These are phyloP conservation scores for Lepisosteus osseus DNA, from an alignment of 2,113 vertebrate genomes.

Conservation along the genomic window DNA sequence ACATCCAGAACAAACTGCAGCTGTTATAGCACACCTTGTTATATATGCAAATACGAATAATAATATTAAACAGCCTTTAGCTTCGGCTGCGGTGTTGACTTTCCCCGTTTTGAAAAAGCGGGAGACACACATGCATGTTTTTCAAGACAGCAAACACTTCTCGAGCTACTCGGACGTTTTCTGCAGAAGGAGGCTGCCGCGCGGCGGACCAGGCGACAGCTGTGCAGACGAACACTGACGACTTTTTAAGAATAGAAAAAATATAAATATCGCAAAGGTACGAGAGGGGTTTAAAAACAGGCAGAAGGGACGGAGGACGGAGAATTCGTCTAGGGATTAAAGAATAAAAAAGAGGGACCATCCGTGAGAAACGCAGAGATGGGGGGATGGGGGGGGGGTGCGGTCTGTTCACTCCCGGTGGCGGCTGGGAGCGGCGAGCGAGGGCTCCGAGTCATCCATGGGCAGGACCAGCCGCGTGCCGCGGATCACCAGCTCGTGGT, in stretches of 20 bases:
- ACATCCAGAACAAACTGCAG: not conserved
- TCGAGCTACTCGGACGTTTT: too few species aligned
- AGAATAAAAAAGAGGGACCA: slow-evolving; percentile 9
- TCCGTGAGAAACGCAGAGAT: too few species aligned
- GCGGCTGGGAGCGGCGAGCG: slow-evolving; percentile 58
- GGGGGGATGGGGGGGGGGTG: slow-evolving; percentile 15
- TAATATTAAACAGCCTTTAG: not conserved
- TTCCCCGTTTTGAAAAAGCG: slow-evolving; percentile 33
- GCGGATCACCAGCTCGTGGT: slow-evolving; percentile 89
- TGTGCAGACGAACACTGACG: too few species aligned
- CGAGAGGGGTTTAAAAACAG: too few species aligned
- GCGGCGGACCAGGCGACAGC: too few species aligned
- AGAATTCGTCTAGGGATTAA: not conserved
- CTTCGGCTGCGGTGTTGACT: slow-evolving; percentile 32
- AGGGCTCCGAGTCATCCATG: slow-evolving; percentile 90
- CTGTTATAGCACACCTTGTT: slow-evolving; percentile 44
- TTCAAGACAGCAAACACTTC: too few species aligned
- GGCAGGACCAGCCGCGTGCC: slow-evolving; percentile 91
- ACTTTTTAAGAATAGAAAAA: too few species aligned
- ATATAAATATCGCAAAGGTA: too few species aligned
- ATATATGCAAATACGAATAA: slow-evolving; percentile 40
- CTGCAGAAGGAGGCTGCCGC: too few species aligned
- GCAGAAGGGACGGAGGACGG: too few species aligned
- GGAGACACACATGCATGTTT: too few species aligned
- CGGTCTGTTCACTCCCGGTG: slow-evolving; percentile 52